These are phyloP conservation scores for Bellardia pandia DNA, from an alignment of 2,888 invertebrate species.

Conservation along the genomic window DNA sequence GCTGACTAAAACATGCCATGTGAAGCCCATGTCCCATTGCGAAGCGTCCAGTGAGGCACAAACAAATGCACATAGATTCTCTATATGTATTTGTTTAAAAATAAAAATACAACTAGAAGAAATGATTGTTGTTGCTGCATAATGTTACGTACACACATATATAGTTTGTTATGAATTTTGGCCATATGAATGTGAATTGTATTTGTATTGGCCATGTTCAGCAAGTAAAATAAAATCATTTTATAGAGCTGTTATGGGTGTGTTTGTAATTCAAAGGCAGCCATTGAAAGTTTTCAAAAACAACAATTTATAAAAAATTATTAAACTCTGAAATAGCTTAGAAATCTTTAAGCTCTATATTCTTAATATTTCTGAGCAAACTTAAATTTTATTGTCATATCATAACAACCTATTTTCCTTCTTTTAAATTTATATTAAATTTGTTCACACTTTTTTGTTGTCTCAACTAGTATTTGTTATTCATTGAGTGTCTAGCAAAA, in stretches of 20 bases:
- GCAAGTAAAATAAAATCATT: constrained; percentile 1
- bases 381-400: neutral
- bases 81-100: neutral
- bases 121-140: neutral
- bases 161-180: neutral
- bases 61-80: constrained; percentile 26
- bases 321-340: neutral
- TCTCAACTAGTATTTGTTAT: constrained; percentile 59
- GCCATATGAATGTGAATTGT: constrained; percentile 14
- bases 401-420: neutral
- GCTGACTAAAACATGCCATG: constrained; percentile 84
- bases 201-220: constrained; percentile 6
- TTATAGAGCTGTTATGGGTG: constrained; percentile 3
- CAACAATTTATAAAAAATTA: neutral
- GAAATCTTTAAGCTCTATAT: neutral
- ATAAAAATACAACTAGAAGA: constrained; percentile 13
- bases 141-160: neutral
- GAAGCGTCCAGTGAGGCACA: constrained; percentile 71
- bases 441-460: neutral
- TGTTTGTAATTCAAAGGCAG: neutral
- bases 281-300: neutral
- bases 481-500: constrained; percentile 53
- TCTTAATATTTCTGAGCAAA: neutral
- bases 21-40: constrained; percentile 77
- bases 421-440: constrained; percentile 4